Evolutionary conservation across 2,113 vertebrate species (phyloP), one percentile per base, ranked within the genome.

Genomic region (Trematomus loennbergii): DNA sequence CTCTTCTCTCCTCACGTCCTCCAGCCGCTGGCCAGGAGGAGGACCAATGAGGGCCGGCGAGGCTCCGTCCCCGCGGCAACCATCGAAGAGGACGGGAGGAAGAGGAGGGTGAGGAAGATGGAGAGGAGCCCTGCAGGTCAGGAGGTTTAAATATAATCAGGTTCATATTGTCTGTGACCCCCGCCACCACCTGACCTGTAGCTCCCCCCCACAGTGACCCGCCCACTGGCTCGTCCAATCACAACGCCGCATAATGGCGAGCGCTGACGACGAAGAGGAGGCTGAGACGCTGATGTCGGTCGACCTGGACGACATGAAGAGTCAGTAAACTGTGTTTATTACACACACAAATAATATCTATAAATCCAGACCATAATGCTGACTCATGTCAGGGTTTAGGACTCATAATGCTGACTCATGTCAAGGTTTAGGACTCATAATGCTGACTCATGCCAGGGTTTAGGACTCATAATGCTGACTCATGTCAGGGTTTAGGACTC

Each of bases 51-150:
- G 1, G 93, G 89, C 17, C 89, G 93, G 68, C 77, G 84, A 6
- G 91, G 89, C 54, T 89, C 93, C 4, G 87, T 94, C 0, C 85
- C 82, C 5, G 95, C 96, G 3, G 91, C 95, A 75, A 96, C 96
- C 20, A 96, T 96, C 79, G 96, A 97, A 80, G 96, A 96, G 1
- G 96, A 84, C 48, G 78, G 66, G 84, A 81, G 58, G 79, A 82
- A 1, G 83, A 87, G 25, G 79, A 65, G 17, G 25, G 53, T 0
- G 20, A 75, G 25, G 80, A 67, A n/a, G 77, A 17, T 6, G 64
- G 73, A 5, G 77, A 33, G 7, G 82, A 73, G 0, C 9, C 57
- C 16, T 10, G 36, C 46, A 82, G 62, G 85, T 87, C 17, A 75
- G 50, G 0, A 17, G 12, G 20, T 25, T 54, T 15, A 20, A 45